Evolutionary conservation across 2,797 vertebrate genomes (phyloP).

Genomic region (Notamacropus eugenii): DNA sequence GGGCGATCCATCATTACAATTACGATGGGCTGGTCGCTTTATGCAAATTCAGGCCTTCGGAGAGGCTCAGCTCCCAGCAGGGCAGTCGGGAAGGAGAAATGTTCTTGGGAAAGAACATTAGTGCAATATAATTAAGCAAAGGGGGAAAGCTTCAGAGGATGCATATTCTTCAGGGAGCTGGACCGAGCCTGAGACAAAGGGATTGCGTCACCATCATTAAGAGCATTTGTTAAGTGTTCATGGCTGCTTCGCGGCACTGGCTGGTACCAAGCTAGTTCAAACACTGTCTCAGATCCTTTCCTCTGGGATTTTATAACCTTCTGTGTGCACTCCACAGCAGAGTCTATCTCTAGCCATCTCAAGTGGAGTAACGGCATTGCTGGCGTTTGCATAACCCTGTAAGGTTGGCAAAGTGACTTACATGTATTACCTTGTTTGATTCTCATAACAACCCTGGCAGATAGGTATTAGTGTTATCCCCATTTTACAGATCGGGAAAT

Average conservation of each 20-base stretch:
- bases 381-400: neutral
- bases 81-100: slow-evolving; percentile 67
- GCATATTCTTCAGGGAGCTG: slow-evolving; percentile 52
- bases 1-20: slow-evolving; percentile 80
- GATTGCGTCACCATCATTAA: slow-evolving; percentile 70
- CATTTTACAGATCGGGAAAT: neutral
- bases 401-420: neutral
- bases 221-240: slow-evolving; percentile 70
- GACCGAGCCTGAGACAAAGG: slow-evolving; percentile 63
- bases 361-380: neutral
- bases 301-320: slow-evolving; percentile 21
- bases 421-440: neutral
- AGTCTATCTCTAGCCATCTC: neutral
- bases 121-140: slow-evolving; percentile 80
- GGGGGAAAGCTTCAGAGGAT: slow-evolving; percentile 70
- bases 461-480: neutral
- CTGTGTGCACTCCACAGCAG: neutral
- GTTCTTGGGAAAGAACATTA: slow-evolving; percentile 71
- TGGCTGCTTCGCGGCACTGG: slow-evolving; percentile 44
- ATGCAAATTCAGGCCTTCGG: slow-evolving; percentile 76
- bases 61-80: slow-evolving; percentile 58
- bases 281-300: neutral
- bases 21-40: slow-evolving; percentile 78
- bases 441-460: neutral
- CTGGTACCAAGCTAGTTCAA: slow-evolving; percentile 33